These are phyloP conservation scores for Danio albolineatus DNA, from an alignment of 2,797 vertebrate genomes.

Conservation along the genomic window DNA sequence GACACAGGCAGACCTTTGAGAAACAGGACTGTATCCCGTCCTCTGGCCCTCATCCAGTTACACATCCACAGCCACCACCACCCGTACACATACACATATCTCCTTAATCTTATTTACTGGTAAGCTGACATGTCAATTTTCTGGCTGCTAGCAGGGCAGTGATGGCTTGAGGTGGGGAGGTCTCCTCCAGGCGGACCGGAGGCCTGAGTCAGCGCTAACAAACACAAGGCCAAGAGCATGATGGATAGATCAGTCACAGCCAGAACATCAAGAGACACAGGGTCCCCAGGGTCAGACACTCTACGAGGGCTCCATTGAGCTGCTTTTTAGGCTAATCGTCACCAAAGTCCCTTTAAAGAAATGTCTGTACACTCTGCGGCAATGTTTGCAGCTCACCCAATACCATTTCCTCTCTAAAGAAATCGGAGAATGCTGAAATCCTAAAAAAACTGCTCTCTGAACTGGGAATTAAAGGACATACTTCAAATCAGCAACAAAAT, in stretches of 20 bases:
- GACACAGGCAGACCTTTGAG: conserved; percentile 13
- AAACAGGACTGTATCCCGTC: conserved; percentile 37
- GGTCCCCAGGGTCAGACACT: conserved; percentile 15
- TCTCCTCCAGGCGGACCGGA: conserved; percentile 19
- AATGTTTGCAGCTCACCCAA: no score
- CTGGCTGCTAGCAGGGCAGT: conserved; percentile 15
- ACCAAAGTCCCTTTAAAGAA: not conserved
- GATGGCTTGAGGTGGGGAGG: conserved; percentile 17
- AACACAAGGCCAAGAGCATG: conserved; percentile 17
- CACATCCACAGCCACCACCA: conserved; percentile 24
- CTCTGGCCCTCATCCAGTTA: conserved; percentile 28
- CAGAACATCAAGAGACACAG: conserved; percentile 24
- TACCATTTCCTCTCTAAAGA: no score
- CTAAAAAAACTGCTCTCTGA: no score
- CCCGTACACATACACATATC: conserved; percentile 13
- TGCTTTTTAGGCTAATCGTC: not conserved
- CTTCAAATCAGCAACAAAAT: no score
- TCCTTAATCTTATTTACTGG: conserved; percentile 47
- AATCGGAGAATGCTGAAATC: no score
- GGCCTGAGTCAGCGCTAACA: conserved; percentile 48
- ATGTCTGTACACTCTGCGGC: no score
- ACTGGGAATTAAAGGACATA: no score
- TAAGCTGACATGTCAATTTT: conserved; percentile 43
- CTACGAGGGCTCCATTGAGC: conserved; percentile 2
- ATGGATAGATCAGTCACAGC: conserved; percentile 45